Base-by-base conservation (phyloP, 1,140 invertebrate genomes). In the Drosophila lini region DNA sequence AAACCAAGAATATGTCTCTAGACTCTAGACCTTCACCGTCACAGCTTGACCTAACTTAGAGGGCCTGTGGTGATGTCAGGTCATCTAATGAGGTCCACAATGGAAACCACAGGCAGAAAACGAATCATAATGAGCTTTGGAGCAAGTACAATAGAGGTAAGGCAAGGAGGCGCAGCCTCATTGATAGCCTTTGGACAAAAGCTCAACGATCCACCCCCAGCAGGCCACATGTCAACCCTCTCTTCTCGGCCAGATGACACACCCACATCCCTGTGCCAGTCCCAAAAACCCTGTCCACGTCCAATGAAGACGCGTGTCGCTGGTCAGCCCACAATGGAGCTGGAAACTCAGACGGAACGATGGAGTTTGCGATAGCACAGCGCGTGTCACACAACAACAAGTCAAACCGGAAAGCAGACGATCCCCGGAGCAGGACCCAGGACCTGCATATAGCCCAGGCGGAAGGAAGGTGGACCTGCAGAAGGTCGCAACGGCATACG, bases 311-410 rank as follows among this genome's bases (percentile, higher is more conserved):
- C 81, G 81, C 81, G 81, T 83, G 81, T 64, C 81, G 67, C 62
- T 84, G 81, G 81, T 83, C 81, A 83, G 58, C 81, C 73, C 65
- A 85, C 80, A 83, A 62, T 60, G 53, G 65, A 69, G 78, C 69
- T 80, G 67, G 50, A 57, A 67, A 69, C 16, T 31, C 36, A 53
- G 63, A 52, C 62, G 62, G 47, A 65, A 58, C 77, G 42, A 63
- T 64, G 65, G 38, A 36, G 65, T 44, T 59, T 10, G 62, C 81
- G 81, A 83, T 83, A 83, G 80, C 50, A 34, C 25, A 31, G 57
- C 81, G 83, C 83, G 83, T 88, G 83, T 88, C 80, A 70, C 64
- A 59, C 79, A 80, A 88, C 83, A 88, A 88, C 83, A 88, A 88
- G 83, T 88, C 83, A 88, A 88, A 67, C 83, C 79, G 83, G 76